Base-by-base conservation (phyloP, 2,797 vertebrate genomes). In the Denticeps clupeoides region DNA sequence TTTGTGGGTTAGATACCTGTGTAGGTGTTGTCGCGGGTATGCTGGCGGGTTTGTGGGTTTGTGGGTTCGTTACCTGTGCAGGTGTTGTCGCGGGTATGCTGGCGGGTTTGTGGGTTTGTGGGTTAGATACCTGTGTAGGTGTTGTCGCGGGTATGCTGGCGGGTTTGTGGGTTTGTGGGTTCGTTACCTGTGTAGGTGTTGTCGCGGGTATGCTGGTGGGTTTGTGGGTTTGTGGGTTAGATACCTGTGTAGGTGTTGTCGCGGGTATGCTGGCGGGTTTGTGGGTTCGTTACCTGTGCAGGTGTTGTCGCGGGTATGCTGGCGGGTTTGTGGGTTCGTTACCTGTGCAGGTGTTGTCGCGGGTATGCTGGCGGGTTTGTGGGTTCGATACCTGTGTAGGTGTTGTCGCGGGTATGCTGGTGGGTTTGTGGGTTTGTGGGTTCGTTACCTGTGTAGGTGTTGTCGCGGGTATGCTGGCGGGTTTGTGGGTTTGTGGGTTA, bases 1-100 rank as follows among this genome's bases (percentile, higher is more conserved):
- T n/a, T n/a, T n/a, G n/a, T n/a, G n/a, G n/a, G 42, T 41, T 12
- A 7, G 74, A 72, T 77, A 87, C 85, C 83, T 82, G 77, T 68
- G 64, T 64, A 49, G 67, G 58, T 60, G 47, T 50, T 41, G 41
- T 42, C 47, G 47, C 51, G 49, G 57, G 32, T 32, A 49, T 33
- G 60, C 63, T 60, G 43, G n/a, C n/a, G n/a, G n/a, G n/a, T n/a
- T n/a, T n/a, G n/a, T n/a, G n/a, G n/a, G n/a, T n/a, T n/a, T n/a
- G n/a, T n/a, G n/a, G n/a, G 42, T 41, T 12, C 7, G 74, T 72
- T 77, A 87, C 85, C 83, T 82, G 77, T 68, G 64, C 64, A 49
- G 67, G 58, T 60, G 47, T 50, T 41, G 41, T 42, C 47, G 47
- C 51, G 49, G 57, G 32, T 32, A 49, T 33, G 60, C 63, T 60